phyloP scores from a whole-genome alignment of 2,888 invertebrate genomes.

The Hydropsyche betteni region DNA sequence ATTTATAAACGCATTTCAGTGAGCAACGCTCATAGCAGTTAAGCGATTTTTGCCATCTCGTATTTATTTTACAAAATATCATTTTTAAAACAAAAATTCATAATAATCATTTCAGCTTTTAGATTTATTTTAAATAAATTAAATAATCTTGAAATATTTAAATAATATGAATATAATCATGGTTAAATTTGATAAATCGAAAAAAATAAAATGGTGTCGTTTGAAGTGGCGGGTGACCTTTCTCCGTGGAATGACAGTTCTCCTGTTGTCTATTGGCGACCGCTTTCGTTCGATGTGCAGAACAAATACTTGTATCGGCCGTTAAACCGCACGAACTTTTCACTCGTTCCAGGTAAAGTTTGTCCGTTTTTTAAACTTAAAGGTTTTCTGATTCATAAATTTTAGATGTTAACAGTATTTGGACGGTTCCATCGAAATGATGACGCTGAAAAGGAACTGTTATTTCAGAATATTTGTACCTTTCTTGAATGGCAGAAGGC shows the following conservation, averaged over 20 bases:
- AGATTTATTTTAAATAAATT: too few species aligned
- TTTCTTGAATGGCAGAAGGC: background rate
- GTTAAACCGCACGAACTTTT: background rate
- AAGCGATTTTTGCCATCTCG: too few species aligned
- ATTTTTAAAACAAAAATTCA: too few species aligned
- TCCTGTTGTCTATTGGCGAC: slow-evolving; percentile 9
- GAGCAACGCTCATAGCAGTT: too few species aligned
- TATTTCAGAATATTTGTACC: background rate
- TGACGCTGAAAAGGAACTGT: background rate
- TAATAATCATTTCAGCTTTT: too few species aligned
- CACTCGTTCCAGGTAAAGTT: background rate
- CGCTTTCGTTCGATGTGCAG: slow-evolving; percentile 5
- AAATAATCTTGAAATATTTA: too few species aligned
- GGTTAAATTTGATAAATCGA: too few species aligned
- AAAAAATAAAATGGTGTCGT: background rate
- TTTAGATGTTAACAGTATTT: background rate
- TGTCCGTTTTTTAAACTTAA: background rate
- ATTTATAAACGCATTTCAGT: too few species aligned
- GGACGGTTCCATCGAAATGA: background rate
- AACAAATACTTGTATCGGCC: background rate
- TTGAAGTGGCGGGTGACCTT: background rate
- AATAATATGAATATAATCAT: too few species aligned
- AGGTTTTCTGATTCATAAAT: background rate
- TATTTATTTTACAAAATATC: too few species aligned
- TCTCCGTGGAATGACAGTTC: slow-evolving; percentile 12